phyloP scores from a whole-genome alignment of 1,140 invertebrate genomes.

The Delia radicum region DNA sequence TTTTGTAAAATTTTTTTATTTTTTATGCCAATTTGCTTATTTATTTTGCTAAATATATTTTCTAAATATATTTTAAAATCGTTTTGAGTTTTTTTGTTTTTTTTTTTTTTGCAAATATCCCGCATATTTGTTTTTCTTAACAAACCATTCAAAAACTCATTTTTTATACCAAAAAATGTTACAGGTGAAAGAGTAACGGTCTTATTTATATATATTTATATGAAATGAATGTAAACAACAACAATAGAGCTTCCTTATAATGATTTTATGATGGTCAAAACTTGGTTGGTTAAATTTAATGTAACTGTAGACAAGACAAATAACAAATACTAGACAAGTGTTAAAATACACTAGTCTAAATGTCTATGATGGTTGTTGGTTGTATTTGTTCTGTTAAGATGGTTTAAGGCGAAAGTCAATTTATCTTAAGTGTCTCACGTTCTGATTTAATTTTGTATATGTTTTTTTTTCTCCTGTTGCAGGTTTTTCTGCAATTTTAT shows the following conservation, averaged over 20 bases:
- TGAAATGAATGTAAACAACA: conserved; percentile 11
- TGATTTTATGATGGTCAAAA: conserved; percentile 15
- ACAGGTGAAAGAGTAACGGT: conserved; percentile 21
- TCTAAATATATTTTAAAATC: too few species aligned
- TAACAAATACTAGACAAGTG: not conserved
- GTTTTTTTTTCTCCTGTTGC: not conserved
- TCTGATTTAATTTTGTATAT: conserved; percentile 22
- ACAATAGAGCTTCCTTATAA: conserved; percentile 21
- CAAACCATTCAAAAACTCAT: too few species aligned
- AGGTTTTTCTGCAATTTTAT: not conserved
- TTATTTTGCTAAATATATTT: too few species aligned
- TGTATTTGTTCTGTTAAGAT: too few species aligned
- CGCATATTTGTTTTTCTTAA: too few species aligned
- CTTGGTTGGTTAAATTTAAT: not conserved
- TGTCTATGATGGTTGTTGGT: not conserved
- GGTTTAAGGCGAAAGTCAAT: conserved; percentile 18
- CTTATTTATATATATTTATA: too few species aligned
- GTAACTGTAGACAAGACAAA: not conserved
- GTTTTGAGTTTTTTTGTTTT: too few species aligned
- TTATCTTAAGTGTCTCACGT: conserved; percentile 24
- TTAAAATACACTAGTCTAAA: not conserved
- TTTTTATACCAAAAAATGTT: not conserved
- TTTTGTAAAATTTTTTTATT: too few species aligned
- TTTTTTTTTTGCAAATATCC: too few species aligned
- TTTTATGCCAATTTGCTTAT: too few species aligned